Evolutionary conservation across 2,113 vertebrate species (phyloP), one percentile per base, ranked within the genome.

Genomic region (Halcyon senegalensis): DNA sequence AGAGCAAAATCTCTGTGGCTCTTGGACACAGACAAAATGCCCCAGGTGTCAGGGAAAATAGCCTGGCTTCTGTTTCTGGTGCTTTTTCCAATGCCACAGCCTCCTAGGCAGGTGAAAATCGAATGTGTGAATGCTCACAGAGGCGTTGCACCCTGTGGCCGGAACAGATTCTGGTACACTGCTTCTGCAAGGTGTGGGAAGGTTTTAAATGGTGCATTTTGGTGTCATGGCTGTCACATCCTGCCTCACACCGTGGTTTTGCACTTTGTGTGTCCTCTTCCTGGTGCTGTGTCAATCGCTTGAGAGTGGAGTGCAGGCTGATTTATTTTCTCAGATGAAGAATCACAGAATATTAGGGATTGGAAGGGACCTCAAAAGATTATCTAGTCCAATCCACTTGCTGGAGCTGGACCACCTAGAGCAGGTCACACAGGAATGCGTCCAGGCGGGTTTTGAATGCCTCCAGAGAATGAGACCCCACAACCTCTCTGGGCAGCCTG

Each of bases 91-190:
- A 1, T 1, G 0, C 39, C 2, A 1, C 1, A 1, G 48, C 10
- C 21, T 23, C 18, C 15, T 39, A 30, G 72, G 60, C n/a, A 25
- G 35, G 44, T 58, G 39, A 25, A 68, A 62, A 83, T 53, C 13
- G 3, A 73, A 48, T 2, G 0, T 0, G 1, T 23, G 66, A 94
- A 9, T 6, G 2, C 8, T 27, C 0, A 4, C 2, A 4, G 46
- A 33, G 46, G 24, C 10, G 1, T 41, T 0, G 0, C 1, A 3
- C 51, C 13, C 31, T 23, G 48, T 4, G 2, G 58, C 27, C 6
- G 1, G 46, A n/a, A 9, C 1, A 0, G n/a, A 17, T 1, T 0
- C 44, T 3, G 0, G 31, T 41, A 5, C 0, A 0, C 3, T 2
- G 39, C 74, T 62, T 35, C 62, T 80, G 60, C 53, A 5, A 72